These are phyloP conservation scores for Heptranchias perlo DNA, from an alignment of 2,113 vertebrate genomes.

Conservation along the genomic window DNA sequence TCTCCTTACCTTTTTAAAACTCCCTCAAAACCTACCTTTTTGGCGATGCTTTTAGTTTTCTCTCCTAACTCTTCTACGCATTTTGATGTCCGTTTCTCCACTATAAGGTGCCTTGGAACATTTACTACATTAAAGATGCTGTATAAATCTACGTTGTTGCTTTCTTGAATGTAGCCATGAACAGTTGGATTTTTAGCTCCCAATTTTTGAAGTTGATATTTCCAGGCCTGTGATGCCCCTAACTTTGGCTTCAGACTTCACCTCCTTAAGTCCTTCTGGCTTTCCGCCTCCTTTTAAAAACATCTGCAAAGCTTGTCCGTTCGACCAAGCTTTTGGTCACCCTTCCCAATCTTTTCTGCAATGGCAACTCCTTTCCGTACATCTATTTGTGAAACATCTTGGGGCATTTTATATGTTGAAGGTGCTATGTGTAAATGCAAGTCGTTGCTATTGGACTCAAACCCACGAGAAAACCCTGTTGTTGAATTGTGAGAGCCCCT, in stretches of 20 bases:
- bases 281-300: background rate
- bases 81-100: background rate
- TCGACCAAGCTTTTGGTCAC: background rate
- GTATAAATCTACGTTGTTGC: background rate
- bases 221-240: background rate
- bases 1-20: background rate
- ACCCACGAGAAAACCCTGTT: background rate
- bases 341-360: background rate
- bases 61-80: background rate
- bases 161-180: background rate
- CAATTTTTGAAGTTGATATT: background rate
- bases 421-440: background rate
- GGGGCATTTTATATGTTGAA: background rate
- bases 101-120: background rate
- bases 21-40: background rate
- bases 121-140: background rate
- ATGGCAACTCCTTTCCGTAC: background rate
- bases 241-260: background rate
- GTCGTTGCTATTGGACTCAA: background rate
- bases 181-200: background rate
- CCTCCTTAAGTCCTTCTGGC: background rate
- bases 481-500: background rate
- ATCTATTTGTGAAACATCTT: background rate
- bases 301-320: background rate
- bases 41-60: background rate